phyloP scores from a whole-genome alignment of 2,888 invertebrate genomes.

The Lordiphosa andalusiaca region DNA sequence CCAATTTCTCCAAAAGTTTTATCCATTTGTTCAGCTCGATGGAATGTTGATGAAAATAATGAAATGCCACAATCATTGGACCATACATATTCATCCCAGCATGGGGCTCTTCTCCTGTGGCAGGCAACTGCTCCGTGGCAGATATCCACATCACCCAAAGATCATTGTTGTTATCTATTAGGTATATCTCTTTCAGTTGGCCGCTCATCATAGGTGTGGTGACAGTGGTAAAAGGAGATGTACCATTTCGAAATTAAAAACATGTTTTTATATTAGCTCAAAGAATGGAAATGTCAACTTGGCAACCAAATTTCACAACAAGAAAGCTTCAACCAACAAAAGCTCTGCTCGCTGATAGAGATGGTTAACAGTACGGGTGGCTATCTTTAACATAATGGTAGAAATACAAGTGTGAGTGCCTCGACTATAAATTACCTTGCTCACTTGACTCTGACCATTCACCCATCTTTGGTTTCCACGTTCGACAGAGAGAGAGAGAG shows the following conservation, averaged over 20 bases:
- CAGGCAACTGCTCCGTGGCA: not conserved
- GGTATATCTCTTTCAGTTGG: not conserved
- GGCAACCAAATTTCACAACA: not conserved
- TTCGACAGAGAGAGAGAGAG: no score
- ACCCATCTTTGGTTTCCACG: no score
- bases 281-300: not conserved
- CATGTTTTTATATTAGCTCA: not conserved
- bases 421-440: constrained; percentile 12
- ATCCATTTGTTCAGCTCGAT: constrained; percentile 29
- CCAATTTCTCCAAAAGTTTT: constrained; percentile 18
- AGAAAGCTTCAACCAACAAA: not conserved
- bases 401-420: not conserved
- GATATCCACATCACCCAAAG: constrained; percentile 13
- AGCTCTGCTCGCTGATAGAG: constrained; percentile 1
- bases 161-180: constrained; percentile 7
- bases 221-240: not conserved
- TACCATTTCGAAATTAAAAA: not conserved
- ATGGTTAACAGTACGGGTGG: no score
- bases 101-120: not conserved
- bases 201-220: not conserved
- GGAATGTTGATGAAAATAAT: constrained; percentile 15
- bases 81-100: not conserved
- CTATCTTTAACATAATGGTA: not conserved
- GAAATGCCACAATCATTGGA: constrained; percentile 26
- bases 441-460: no score